Percentiles rank a stretch among this genome's conserved stretches.
phyloP scores from a whole-genome alignment of 2,888 invertebrate genomes.

The Panopea generosa region DNA sequence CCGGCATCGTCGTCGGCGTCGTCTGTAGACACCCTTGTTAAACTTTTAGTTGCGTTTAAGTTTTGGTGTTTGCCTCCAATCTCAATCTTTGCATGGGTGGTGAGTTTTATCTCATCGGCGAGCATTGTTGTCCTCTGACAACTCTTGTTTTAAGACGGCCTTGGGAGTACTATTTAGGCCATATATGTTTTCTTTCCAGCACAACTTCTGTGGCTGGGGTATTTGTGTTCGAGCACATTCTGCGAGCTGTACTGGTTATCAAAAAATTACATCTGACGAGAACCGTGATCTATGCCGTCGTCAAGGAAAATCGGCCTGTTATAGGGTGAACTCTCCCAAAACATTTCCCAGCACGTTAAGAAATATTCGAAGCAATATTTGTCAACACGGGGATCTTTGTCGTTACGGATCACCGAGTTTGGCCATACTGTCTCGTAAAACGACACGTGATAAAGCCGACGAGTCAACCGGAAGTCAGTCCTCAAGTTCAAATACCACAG shows the following conservation, averaged over 20 bases:
- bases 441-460: neutral
- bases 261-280: slow-evolving; percentile 26
- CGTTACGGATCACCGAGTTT: slow-evolving; percentile 12
- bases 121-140: too few relatives aligned
- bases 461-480: slow-evolving; percentile 10
- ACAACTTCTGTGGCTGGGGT: slow-evolving; percentile 64
- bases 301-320: slow-evolving; percentile 12
- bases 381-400: slow-evolving; percentile 9
- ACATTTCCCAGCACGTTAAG: slow-evolving; percentile 17
- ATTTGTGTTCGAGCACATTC: slow-evolving; percentile 63
- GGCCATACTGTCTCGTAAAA: neutral
- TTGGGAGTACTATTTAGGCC: too few relatives aligned
- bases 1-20: too few relatives aligned
- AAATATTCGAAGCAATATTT: slow-evolving; percentile 1
- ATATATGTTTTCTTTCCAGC: too few relatives aligned
- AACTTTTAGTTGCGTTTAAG: too few relatives aligned
- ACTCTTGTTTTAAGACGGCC: too few relatives aligned
- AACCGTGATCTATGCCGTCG: slow-evolving; percentile 16
- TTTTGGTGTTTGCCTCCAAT: too few relatives aligned
- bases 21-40: too few relatives aligned
- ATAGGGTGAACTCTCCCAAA: slow-evolving; percentile 27
- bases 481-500: slow-evolving; percentile 27
- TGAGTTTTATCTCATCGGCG: too few relatives aligned
- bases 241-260: slow-evolving; percentile 29
- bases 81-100: too few relatives aligned